Evolutionary conservation across 2,797 vertebrate species (phyloP), one percentile per base, ranked within the genome.

Genomic region (Enteromius unitaeniatus): DNA sequence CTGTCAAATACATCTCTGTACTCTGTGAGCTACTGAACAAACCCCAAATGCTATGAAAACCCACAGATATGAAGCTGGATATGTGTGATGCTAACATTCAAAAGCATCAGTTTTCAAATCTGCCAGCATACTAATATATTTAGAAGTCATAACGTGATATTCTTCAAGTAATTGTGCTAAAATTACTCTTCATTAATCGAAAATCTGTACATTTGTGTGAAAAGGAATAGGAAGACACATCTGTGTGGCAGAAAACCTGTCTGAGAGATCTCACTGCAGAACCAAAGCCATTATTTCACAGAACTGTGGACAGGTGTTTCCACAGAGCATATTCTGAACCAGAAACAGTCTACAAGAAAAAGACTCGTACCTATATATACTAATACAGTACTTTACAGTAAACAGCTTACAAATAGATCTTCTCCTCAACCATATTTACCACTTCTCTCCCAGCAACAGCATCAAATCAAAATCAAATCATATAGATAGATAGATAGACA

Each of bases 161-260:
- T 40, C 40, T 40, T 37, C 37, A 40, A 40, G 37, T 37, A 40
- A 40, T 40, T 40, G 7, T 9, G 40, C 1, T 40, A 40, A 40
- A 40, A 40, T 40, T 8, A 40, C 6, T 4, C 34, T 37, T 37
- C 34, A 37, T 37, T 37, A 37, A 37, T 9, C 40, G 8, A 40
- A 40, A 40, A 40, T 40, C 40, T 40, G 8, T 9, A 40, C 2
- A 40, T 40, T 40, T 40, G 7, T 40, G 40, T 40, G 40, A 40
- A 40, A 40, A 40, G 40, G 40, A 40, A 40, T 40, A 40, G 40
- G 7, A 40, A 9, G 40, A 40, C 67, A 83, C 83, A 85, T 85
- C 77, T 88, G 83, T 40, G 13, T 21, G 13, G 23, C 81, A 70
- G 72, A 86, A 86, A 70, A 83, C 82, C 87, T 79, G 69, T 65